Conservation (phyloP, 2,113 vertebrate genomes). For the Elgaria multicarinata region DNA sequence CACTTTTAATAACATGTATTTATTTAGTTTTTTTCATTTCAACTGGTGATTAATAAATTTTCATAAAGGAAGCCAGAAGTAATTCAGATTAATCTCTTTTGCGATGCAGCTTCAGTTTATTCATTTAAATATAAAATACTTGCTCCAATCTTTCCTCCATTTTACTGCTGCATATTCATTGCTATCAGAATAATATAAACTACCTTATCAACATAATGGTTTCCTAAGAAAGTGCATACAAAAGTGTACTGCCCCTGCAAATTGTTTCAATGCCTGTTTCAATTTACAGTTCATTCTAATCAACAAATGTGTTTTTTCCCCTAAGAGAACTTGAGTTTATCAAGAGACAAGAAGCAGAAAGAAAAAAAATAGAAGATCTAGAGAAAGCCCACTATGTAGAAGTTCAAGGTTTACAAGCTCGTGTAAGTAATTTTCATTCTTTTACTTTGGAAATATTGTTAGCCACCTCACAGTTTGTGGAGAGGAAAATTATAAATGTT, state of each 20-base stretch:
- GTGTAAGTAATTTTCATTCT: conserved; percentile 78
- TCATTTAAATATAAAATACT: conserved; percentile 9
- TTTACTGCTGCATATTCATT: conserved; percentile 11
- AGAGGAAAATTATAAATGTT: neutral
- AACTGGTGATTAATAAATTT: neutral
- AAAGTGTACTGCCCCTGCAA: neutral
- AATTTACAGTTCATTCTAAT: conserved; percentile 30
- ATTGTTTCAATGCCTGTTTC: conserved; percentile 7
- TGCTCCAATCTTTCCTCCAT: conserved; percentile 16
- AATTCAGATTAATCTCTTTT: neutral
- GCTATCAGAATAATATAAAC: conserved; percentile 20
- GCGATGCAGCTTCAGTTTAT: neutral
- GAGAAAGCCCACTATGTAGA: conserved; percentile 92
- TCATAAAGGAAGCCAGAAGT: conserved; percentile 16
- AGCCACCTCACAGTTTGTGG: neutral
- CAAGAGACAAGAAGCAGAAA: conserved; percentile 93
- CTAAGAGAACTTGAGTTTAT: conserved; percentile 95
- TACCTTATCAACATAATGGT: conserved; percentile 22
- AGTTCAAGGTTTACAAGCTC: conserved; percentile 92
- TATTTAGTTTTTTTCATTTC: neutral
- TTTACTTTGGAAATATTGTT: neutral
- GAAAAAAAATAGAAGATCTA: conserved; percentile 92
- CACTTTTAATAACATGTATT: neutral
- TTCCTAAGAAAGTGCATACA: neutral
- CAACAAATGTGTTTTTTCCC: conserved; percentile 50